Evolutionary conservation across 2,888 invertebrate species (phyloP), one percentile per base, ranked within the genome.

Genomic region (Caenorhabditis afra): DNA sequence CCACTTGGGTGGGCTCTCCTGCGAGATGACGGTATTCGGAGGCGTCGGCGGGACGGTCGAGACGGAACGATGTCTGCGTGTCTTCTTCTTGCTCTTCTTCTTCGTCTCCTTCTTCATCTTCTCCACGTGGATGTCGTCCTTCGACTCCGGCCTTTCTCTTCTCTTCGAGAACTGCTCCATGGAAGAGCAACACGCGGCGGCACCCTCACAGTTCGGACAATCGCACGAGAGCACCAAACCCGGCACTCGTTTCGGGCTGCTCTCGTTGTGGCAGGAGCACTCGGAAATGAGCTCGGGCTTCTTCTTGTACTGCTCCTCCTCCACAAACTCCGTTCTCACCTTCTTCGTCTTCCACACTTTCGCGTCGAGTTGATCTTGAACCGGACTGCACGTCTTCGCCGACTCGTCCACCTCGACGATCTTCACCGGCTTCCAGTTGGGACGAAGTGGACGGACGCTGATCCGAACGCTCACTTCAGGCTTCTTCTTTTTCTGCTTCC

Each of bases 381-480:
- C 29, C 11, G 70, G 70, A 29, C 61, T 70, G 4, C 37, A 16
- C 7, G 39, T n/a, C 7, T 29, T 23, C 3, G 22, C 23, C n/a
- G 53, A 35, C 16, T 18, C 55, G 39, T 52, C 49, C 16, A 35
- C 41, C 16, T 71, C 70, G 37, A 47, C 47, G 14, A 29, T 20
- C 55, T 62, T 71, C 55, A 62, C 70, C 0, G 70, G 61, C 22
- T 71, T 71, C 70, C 70, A 71, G 47, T 71, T 71, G 16, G 53
- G n/a, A 23, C 62, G 23, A 14, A 71, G 45, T 2, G 70, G 70
- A 23, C 62, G 61, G 0, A 71, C 70, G 47, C 53, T 71, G 5
- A 71, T 47, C n/a, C 70, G 70, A 23, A 71, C 55, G 22, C 14
- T 23, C 14, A 29, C 52, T 52, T 52, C 52, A 3, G 52, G 29